A percentile compares a stretch with the other conserved stretches of the same genome.
These are phyloP conservation scores for Pristionchus fissidentatus DNA, from an alignment of 2,888 invertebrate species.

Conservation along the genomic window DNA sequence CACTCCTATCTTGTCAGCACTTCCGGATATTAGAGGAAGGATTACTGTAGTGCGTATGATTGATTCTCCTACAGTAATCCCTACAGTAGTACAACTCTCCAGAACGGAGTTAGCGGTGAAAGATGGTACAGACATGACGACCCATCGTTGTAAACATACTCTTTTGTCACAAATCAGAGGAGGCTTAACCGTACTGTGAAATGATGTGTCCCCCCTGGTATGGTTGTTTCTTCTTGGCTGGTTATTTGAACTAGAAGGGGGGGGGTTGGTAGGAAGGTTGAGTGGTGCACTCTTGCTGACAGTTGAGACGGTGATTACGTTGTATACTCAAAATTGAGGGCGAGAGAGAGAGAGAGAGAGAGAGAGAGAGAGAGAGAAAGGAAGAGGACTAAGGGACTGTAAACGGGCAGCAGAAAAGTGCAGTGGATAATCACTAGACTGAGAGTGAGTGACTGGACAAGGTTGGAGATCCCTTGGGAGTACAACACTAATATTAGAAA, in stretches of 20 bases:
- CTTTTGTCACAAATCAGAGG: no score
- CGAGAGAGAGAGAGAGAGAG: conserved; percentile 16
- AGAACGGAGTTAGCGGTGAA: no score
- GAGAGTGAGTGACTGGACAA: neutral
- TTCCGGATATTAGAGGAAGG: no score
- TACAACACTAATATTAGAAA: no score
- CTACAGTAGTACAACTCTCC: no score
- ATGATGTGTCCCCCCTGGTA: neutral
- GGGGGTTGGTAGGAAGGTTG: neutral
- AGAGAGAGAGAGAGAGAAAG: neutral
- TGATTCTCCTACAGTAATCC: neutral
- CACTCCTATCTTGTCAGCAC: neutral
- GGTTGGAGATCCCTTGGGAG: neutral
- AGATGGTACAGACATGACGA: no score
- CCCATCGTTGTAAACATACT: no score
- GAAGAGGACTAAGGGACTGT: neutral
- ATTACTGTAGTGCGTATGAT: no score
- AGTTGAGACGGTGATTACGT: conserved; percentile 37
- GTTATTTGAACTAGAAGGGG: neutral
- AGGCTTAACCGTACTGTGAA: neutral
- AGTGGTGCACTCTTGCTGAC: neutral
- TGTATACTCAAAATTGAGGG: neutral
- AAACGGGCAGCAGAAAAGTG: conserved; percentile 41
- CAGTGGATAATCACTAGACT: conserved; percentile 28
- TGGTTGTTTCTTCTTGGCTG: no score